Evolutionary conservation across 1,140 invertebrate genomes (phyloP).

Genomic region (Lordiphosa collinella): DNA sequence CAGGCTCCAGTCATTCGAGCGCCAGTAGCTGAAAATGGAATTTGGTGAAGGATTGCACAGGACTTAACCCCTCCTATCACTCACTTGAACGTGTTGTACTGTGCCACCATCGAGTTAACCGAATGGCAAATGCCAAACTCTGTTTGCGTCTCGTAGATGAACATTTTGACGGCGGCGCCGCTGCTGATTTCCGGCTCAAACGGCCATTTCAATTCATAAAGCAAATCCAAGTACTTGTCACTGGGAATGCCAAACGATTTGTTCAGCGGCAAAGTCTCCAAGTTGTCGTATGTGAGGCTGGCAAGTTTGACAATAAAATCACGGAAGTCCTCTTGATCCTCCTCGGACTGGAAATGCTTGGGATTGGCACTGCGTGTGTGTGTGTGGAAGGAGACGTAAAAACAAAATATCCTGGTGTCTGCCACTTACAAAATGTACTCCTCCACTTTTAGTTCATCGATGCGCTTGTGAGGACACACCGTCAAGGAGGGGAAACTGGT

Average conservation of each 20-base stretch:
- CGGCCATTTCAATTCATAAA: constrained; percentile 81
- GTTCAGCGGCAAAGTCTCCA: constrained; percentile 80
- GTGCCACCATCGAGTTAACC: constrained; percentile 83
- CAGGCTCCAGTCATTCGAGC: constrained; percentile 81
- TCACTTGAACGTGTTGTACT: constrained; percentile 83
- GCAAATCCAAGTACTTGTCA: constrained; percentile 81
- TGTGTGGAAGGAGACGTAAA: neutral
- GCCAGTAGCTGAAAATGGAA: constrained; percentile 81
- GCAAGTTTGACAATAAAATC: constrained; percentile 81
- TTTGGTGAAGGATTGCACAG: neutral
- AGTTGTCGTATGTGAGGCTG: constrained; percentile 82
- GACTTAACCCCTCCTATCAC: constrained; percentile 38
- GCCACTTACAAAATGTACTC: constrained; percentile 80
- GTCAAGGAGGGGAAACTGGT: constrained; percentile 84
- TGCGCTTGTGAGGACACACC: constrained; percentile 81
- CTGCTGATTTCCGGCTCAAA: constrained; percentile 82
- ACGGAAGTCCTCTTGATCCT: constrained; percentile 80
- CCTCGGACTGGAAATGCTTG: constrained; percentile 66
- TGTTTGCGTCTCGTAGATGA: constrained; percentile 82
- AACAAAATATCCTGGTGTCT: neutral
- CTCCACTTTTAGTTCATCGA: constrained; percentile 81
- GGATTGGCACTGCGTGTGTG: constrained; percentile 25
- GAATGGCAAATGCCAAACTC: constrained; percentile 85
- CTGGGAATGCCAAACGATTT: constrained; percentile 80
- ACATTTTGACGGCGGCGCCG: constrained; percentile 80